These are phyloP conservation scores for Whitmania pigra DNA, from an alignment of 1,140 invertebrate species.

Conservation along the genomic window DNA sequence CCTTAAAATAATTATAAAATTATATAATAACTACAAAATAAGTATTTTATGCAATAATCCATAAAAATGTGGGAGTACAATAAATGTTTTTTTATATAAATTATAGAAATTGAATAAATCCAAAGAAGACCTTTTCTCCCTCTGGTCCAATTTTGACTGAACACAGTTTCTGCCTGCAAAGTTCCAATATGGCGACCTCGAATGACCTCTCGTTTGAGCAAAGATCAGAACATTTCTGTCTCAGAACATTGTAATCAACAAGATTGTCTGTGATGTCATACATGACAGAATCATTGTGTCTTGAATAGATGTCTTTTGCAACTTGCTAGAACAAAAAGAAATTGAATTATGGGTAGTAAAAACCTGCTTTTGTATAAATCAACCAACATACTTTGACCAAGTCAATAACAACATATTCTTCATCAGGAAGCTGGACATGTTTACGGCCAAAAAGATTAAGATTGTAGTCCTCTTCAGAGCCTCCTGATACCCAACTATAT, in stretches of 20 bases:
- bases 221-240: conserved; percentile 4
- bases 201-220: conserved; percentile 11
- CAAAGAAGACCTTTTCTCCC: conserved; percentile 2
- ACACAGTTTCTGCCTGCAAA: conserved; percentile 13
- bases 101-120: not conserved
- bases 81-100: not conserved
- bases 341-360: not conserved
- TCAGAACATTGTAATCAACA: not conserved
- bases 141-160: not conserved
- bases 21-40: too few species aligned
- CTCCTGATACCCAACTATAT: not conserved
- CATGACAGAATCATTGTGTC: conserved; percentile 11
- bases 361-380: not conserved
- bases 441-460: not conserved
- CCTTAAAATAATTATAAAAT: too few species aligned
- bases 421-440: conserved; percentile 7
- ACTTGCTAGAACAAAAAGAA: not conserved
- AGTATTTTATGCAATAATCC: too few species aligned
- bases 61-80: too few species aligned
- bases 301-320: conserved; percentile 2
- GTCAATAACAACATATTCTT: conserved; percentile 15
- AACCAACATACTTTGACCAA: conserved; percentile 1
- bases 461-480: not conserved
- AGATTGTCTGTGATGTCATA: conserved; percentile 17
- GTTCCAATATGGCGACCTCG: conserved; percentile 9